Evolutionary conservation across 2,888 invertebrate genomes (phyloP).

Genomic region (Leptopilina myrica): DNA sequence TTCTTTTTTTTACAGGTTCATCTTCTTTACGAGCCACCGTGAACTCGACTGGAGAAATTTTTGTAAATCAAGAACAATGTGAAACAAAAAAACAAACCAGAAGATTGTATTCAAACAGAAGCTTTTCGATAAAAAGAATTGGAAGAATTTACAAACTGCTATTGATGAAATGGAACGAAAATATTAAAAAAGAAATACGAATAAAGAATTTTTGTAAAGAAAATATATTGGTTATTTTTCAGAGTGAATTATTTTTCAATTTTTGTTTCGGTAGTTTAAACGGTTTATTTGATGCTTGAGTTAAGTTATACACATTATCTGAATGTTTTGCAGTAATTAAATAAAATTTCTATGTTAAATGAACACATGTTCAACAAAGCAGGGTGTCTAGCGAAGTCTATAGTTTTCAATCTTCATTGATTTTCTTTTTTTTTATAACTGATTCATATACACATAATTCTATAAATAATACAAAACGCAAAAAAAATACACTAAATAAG

Average conservation of each 20-base stretch:
- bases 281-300: constrained; percentile 18
- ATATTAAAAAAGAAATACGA: too few relatives aligned
- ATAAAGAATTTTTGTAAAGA: background rate
- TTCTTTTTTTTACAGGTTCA: constrained; percentile 16
- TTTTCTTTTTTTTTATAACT: background rate
- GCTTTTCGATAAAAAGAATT: too few relatives aligned
- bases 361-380: background rate
- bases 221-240: background rate
- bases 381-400: constrained; percentile 34
- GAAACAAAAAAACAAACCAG: background rate
- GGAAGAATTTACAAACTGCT: too few relatives aligned
- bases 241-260: background rate
- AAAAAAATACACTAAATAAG: background rate
- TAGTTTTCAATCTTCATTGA: background rate
- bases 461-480: constrained; percentile 15
- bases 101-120: background rate
- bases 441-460: background rate
- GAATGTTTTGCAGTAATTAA: constrained; percentile 11
- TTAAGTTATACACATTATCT: constrained; percentile 5
- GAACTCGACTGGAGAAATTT: background rate
- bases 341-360: constrained; percentile 29
- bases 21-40: constrained; percentile 12
- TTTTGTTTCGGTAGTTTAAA: background rate
- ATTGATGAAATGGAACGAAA: too few relatives aligned
- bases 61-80: background rate